Evolutionary conservation across 1,140 invertebrate species (phyloP).

Genomic region (Nasonia vitripennis): DNA sequence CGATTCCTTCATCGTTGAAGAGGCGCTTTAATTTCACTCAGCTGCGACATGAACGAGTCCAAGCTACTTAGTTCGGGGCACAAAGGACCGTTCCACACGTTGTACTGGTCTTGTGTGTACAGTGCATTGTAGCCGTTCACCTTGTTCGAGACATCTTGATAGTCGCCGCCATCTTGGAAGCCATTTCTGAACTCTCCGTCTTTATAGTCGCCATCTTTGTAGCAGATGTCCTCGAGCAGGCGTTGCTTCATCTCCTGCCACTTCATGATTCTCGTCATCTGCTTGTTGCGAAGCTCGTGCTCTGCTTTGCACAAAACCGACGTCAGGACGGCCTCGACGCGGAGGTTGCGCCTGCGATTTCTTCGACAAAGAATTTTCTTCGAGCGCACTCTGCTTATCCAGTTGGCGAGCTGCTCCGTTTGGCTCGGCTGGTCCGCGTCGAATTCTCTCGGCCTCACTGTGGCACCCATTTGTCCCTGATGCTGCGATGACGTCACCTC

Average conservation of each 20-base stretch:
- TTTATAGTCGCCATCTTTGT: slow-evolving; percentile 21
- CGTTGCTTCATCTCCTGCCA: slow-evolving; percentile 70
- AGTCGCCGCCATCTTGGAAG: slow-evolving; percentile 22
- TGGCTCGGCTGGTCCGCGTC: slow-evolving; percentile 59
- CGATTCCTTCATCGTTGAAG: slow-evolving; percentile 60
- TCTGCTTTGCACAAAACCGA: slow-evolving; percentile 69
- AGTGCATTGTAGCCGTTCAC: background rate
- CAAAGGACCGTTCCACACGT: slow-evolving; percentile 58
- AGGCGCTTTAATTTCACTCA: slow-evolving; percentile 62
- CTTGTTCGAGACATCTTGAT: background rate
- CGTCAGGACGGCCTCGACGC: slow-evolving; percentile 72
- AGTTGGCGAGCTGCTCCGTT: slow-evolving; percentile 67
- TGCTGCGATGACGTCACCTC: slow-evolving; percentile 15
- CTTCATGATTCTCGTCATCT: slow-evolving; percentile 66
- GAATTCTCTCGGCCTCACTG: slow-evolving; percentile 50
- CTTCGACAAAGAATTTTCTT: slow-evolving; percentile 70
- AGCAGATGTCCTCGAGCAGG: slow-evolving; percentile 51
- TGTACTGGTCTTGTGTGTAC: background rate
- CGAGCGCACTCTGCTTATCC: slow-evolving; percentile 71
- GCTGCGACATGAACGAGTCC: slow-evolving; percentile 65
- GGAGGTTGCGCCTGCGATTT: slow-evolving; percentile 68
- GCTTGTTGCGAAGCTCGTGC: slow-evolving; percentile 68
- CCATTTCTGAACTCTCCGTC: slow-evolving; percentile 7
- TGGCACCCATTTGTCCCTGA: slow-evolving; percentile 51
- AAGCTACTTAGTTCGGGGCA: slow-evolving; percentile 65